Base-by-base conservation (phyloP, 1,140 invertebrate species). In the Chymomyza costata region DNA sequence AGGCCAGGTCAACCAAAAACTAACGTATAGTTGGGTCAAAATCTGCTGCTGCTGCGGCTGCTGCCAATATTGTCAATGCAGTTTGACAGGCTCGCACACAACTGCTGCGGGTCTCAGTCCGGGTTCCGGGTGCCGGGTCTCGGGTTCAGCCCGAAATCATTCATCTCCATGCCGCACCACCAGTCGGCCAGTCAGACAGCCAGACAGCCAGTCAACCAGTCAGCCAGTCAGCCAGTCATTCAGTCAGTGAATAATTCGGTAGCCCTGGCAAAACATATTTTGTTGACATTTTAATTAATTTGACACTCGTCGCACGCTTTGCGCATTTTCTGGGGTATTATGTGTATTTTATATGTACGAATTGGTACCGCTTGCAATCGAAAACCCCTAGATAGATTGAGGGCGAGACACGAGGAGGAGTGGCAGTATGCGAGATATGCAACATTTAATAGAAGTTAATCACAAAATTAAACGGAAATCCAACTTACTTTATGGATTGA, bases 261-360 rank as follows among this genome's bases (percentile, higher is more conserved):
- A 34, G 45, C 21, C 15, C 11, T 8, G 21, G 19, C 14, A 49
- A 63, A 82, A 83, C 81, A 83, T 73, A 83, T 83, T 83, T 83
- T 62, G 74, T 67, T 83, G 81, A 83, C 81, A 81, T 82, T 83
- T 83, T 83, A 83, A 83, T 83, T 83, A 83, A 83, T 83, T 83
- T 78, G 63, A 70, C 69, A 76, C 71, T 78, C 70, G 60, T 55
- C 39, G 50, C 51, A 74, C 48, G 51, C n/a, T 53, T 15, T 49
- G 44, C 21, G n/a, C 25, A 45, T 67, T 53, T 30, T 16, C 32
- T 17, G 7, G 25, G 46, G 47, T 34, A 15, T 44, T 45, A 17
- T 2, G 1, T 18, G 30, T 32, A 40, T 41, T 13, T 13, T 37
- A 32, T 49, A 28, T 58, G 30, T 25, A 2, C 15, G 11, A 17